phyloP scores from a whole-genome alignment of 1,140 invertebrate species.

The Drosophila persimilis region DNA sequence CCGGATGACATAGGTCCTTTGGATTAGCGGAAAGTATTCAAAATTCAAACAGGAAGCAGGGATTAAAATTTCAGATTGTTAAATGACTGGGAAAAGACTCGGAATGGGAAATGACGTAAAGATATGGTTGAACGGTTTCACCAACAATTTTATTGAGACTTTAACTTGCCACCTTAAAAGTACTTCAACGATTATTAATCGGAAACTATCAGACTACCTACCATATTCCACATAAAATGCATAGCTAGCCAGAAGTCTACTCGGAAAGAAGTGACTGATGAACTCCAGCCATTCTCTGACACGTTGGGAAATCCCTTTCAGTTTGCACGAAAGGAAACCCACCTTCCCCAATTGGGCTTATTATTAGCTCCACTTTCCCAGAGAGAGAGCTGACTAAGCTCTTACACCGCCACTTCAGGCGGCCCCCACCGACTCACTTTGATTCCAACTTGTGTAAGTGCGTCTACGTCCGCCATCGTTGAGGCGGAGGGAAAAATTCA shows the following conservation, averaged over 20 bases:
- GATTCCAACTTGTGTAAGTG: constrained; percentile 44
- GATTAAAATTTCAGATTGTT: constrained; percentile 41
- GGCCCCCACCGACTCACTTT: constrained; percentile 15
- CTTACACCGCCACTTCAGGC: constrained; percentile 40
- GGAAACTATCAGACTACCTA: too few relatives aligned
- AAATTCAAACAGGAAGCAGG: constrained; percentile 10
- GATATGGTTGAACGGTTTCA: too few relatives aligned
- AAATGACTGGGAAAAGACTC: constrained; percentile 34
- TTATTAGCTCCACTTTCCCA: constrained; percentile 24
- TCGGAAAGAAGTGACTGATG: too few relatives aligned
- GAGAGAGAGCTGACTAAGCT: constrained; percentile 34
- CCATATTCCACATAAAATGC: too few relatives aligned
- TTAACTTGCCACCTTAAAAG: too few relatives aligned
- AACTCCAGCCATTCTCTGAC: too few relatives aligned
- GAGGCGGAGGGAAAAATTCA: constrained; percentile 37
- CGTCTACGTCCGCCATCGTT: constrained; percentile 22
- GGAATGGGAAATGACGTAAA: neutral
- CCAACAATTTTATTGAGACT: too few relatives aligned
- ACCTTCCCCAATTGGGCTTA: constrained; percentile 14
- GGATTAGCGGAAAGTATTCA: constrained; percentile 4
- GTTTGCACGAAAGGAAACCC: neutral
- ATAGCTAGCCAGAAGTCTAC: too few relatives aligned
- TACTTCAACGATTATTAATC: too few relatives aligned
- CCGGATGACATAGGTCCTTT: constrained; percentile 1
- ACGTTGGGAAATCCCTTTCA: constrained; percentile 5